These are phyloP conservation scores for Planococcus citri DNA, from an alignment of 1,140 invertebrate species.

Conservation along the genomic window DNA sequence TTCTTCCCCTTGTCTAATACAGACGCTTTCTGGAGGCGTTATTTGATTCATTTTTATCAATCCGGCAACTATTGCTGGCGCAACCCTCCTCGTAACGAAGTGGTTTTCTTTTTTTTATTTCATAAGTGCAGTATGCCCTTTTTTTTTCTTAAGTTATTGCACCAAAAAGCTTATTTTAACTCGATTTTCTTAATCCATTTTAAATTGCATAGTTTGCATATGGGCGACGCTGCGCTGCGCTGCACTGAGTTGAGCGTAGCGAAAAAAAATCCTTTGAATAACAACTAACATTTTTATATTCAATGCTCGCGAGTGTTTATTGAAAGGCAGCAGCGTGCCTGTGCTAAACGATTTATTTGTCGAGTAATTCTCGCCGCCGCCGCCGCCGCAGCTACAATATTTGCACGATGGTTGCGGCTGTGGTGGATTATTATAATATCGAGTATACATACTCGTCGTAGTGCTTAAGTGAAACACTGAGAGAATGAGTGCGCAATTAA, in stretches of 20 bases:
- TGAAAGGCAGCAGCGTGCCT: background rate
- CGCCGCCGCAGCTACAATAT: too few species aligned
- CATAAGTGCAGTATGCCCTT: background rate
- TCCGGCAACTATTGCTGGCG: too few species aligned
- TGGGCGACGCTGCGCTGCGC: too few species aligned
- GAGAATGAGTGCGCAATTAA: too few species aligned
- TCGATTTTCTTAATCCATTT: constrained; percentile 7
- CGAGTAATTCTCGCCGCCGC: background rate
- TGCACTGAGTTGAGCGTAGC: too few species aligned
- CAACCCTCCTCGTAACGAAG: background rate
- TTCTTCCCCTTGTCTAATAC: too few species aligned
- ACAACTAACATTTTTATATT: constrained; percentile 1
- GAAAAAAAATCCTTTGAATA: background rate
- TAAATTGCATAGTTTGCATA: constrained; percentile 7
- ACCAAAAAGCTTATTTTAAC: constrained; percentile 3
- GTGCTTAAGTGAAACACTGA: too few species aligned
- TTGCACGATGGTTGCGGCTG: too few species aligned
- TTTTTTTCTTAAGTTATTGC: background rate
- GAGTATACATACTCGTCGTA: too few species aligned
- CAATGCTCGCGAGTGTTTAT: background rate
- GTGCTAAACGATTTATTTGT: background rate
- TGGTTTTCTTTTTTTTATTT: background rate
- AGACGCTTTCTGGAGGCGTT: background rate
- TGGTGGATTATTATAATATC: too few species aligned
- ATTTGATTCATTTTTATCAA: constrained; percentile 8